Percentiles rank a stretch among this genome's conserved stretches.
Conservation (phyloP, 2,797 vertebrate genomes). For the Nannoperca australis region DNA sequence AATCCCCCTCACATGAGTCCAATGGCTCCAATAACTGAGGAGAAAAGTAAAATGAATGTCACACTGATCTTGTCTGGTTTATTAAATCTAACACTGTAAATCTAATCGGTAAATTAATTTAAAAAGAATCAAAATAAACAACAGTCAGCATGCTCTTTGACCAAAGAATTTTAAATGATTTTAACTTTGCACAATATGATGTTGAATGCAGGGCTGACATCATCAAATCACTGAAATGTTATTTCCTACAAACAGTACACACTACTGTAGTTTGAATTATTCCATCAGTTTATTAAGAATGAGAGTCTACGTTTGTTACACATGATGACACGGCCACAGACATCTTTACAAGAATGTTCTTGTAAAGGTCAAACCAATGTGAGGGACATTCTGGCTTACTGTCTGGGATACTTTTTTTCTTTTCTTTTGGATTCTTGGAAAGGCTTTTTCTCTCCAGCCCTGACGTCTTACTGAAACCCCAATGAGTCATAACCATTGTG, state of each 20-base stretch:
- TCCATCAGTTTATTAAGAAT: background rate
- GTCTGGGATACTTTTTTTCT: background rate
- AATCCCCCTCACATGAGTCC: background rate
- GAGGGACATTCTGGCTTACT: background rate
- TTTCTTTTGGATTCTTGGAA: background rate
- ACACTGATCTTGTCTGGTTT: slow-evolving; percentile 17
- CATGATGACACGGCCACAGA: background rate
- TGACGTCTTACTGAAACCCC: slow-evolving; percentile 26
- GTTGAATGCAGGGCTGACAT: background rate
- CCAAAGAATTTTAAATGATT: no score
- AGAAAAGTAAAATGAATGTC: background rate
- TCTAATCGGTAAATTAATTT: slow-evolving; percentile 8
- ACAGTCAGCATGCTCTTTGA: no score
- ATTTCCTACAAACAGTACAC: background rate
- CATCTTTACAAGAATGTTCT: slow-evolving; percentile 2
- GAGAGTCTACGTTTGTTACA: background rate
- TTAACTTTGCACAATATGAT: background rate
- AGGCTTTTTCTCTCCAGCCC: background rate
- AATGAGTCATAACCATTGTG: slow-evolving; percentile 37
- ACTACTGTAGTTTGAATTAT: slow-evolving; percentile 1
- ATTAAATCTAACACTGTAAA: slow-evolving; percentile 23
- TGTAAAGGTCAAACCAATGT: slow-evolving; percentile 25
- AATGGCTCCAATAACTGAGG: no score
- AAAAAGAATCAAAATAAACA: slow-evolving; percentile 4
- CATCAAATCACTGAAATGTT: slow-evolving; percentile 38